Evolutionary conservation across 2,113 vertebrate genomes (phyloP).

Genomic region (Solea solea): DNA sequence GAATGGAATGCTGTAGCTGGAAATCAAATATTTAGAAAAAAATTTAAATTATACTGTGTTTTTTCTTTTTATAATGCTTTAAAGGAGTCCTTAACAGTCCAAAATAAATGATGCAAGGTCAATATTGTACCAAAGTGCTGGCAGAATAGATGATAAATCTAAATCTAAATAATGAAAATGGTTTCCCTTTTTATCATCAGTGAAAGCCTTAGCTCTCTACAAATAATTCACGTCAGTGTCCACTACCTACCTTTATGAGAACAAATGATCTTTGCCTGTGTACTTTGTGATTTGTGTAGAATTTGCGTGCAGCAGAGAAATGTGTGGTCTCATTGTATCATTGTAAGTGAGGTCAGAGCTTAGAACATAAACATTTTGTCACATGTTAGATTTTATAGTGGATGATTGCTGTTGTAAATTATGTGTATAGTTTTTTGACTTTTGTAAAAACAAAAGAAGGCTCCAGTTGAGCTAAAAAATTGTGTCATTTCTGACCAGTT

Average conservation of each 20-base stretch:
- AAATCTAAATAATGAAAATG: not conserved
- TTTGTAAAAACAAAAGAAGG: not conserved
- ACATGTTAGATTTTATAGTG: too few relatives aligned
- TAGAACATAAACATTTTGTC: too few relatives aligned
- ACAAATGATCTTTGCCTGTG: too few relatives aligned
- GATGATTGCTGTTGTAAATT: too few relatives aligned
- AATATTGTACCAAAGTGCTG: not conserved
- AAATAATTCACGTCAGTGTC: too few relatives aligned
- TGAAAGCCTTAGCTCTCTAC: not conserved
- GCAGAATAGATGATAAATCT: not conserved
- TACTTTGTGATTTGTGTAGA: too few relatives aligned
- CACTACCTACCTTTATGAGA: too few relatives aligned
- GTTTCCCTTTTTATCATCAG: not conserved
- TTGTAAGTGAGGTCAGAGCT: too few relatives aligned
- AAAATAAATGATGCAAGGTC: conserved; percentile 3
- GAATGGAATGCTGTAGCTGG: not conserved
- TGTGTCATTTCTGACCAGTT: not conserved
- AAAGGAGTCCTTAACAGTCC: not conserved
- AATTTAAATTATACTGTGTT: not conserved
- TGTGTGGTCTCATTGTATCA: too few relatives aligned
- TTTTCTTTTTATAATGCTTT: conserved; percentile 2
- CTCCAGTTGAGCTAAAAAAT: not conserved
- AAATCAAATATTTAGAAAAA: conserved; percentile 7
- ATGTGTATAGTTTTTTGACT: too few relatives aligned
- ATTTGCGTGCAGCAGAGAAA: too few relatives aligned